Evolutionary conservation across 2,113 vertebrate species (phyloP).

Genomic region (Scartelaos histophorus): DNA sequence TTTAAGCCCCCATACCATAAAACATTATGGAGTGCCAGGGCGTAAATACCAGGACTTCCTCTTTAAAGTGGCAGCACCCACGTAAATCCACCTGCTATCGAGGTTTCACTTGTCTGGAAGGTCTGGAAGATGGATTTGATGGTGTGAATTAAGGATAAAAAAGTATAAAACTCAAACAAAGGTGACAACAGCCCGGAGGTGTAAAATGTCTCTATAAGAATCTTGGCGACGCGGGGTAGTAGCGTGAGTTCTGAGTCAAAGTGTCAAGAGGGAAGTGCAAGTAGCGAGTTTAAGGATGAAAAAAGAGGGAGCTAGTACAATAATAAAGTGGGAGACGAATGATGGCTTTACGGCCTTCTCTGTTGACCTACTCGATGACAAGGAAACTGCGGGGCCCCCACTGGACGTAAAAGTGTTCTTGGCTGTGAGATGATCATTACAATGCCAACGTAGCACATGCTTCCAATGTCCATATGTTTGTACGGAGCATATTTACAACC

Average conservation of each 20-base stretch:
- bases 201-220: conserved; percentile 4
- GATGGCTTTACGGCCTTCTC: conserved; percentile 65
- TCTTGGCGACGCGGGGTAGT: background rate
- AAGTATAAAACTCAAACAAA: background rate
- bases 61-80: conserved; percentile 60
- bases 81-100: conserved; percentile 72
- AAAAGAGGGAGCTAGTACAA: conserved; percentile 48
- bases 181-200: background rate
- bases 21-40: conserved; percentile 71
- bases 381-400: conserved; percentile 51
- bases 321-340: conserved; percentile 68
- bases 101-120: conserved; percentile 57
- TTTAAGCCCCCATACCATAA: conserved; percentile 67
- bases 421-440: conserved; percentile 49
- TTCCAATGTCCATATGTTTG: conserved; percentile 53
- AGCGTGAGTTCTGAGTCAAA: conserved; percentile 3
- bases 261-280: conserved; percentile 14
- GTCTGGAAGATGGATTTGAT: conserved; percentile 21
- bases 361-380: conserved; percentile 69
- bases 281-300: conserved; percentile 45
- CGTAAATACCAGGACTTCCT: conserved; percentile 66
- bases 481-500: conserved; percentile 58
- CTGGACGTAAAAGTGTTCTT: conserved; percentile 67
- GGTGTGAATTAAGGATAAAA: background rate
- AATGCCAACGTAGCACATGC: conserved; percentile 61